These are phyloP conservation scores for Orthosia incerta DNA, from an alignment of 2,888 invertebrate species.

Conservation along the genomic window DNA sequence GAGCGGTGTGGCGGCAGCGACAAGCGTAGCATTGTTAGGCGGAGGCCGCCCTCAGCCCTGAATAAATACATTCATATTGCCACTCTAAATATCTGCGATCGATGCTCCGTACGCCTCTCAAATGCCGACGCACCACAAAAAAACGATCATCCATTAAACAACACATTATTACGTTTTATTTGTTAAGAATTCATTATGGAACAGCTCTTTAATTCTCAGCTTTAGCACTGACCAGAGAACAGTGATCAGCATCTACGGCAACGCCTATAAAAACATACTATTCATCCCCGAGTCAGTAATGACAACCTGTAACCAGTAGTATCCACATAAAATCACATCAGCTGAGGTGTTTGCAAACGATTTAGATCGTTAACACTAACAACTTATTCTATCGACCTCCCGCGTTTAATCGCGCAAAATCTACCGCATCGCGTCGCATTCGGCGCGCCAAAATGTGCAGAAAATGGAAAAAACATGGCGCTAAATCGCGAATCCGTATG, in stretches of 20 bases:
- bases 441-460: slow-evolving; percentile 87
- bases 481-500: slow-evolving; percentile 90
- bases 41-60: slow-evolving; percentile 88
- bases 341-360: slow-evolving; percentile 76
- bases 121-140: slow-evolving; percentile 75
- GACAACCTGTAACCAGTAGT: slow-evolving; percentile 42
- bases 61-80: slow-evolving; percentile 91
- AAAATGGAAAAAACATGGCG: slow-evolving; percentile 91
- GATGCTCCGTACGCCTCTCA: slow-evolving; percentile 76
- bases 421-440: slow-evolving; percentile 84
- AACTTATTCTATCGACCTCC: slow-evolving; percentile 88
- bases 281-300: slow-evolving; percentile 30
- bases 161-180: slow-evolving; percentile 66
- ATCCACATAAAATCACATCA: slow-evolving; percentile 68
- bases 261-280: slow-evolving; percentile 22
- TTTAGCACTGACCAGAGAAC: slow-evolving; percentile 15
- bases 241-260: slow-evolving; percentile 18
- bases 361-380: slow-evolving; percentile 88
- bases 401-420: slow-evolving; percentile 87
- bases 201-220: slow-evolving; percentile 23
- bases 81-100: slow-evolving; percentile 89
- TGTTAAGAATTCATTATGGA: slow-evolving; percentile 53
- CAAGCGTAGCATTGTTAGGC: slow-evolving; percentile 90
- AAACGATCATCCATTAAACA: slow-evolving; percentile 68
- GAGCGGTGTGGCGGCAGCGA: slow-evolving; percentile 80